Evolutionary conservation across 92 coral and sea anemone species (phyloP).

Genomic region (Epizoanthus illoricatus): DNA sequence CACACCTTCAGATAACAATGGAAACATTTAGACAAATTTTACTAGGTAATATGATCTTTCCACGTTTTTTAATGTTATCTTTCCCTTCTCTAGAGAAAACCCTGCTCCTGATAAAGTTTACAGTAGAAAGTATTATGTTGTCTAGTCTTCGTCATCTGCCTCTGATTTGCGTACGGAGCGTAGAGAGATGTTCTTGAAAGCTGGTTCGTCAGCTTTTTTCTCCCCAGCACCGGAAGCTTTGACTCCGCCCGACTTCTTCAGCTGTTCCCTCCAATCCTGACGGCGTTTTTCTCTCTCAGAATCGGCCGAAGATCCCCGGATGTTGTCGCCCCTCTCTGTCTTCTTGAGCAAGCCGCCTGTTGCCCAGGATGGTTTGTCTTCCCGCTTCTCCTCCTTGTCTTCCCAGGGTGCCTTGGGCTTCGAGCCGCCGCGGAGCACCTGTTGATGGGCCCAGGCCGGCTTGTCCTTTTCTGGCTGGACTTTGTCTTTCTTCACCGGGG

Average conservation of each 20-base stretch:
- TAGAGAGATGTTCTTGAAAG: conserved; percentile 38
- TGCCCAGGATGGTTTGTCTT: conserved; percentile 33
- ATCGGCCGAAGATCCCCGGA: conserved; percentile 41
- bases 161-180: conserved; percentile 43
- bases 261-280: conserved; percentile 84
- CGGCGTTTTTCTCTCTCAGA: conserved; percentile 59
- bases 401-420: conserved; percentile 48
- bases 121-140: neutral
- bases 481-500: conserved; percentile 40
- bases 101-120: neutral
- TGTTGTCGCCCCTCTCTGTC: conserved; percentile 38
- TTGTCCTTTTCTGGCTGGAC: conserved; percentile 37
- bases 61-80: neutral
- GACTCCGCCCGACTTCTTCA: conserved; percentile 56
- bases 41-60: too few relatives aligned
- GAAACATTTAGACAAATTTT: neutral
- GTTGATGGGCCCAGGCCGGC: conserved; percentile 47
- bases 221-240: conserved; percentile 12
- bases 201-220: conserved; percentile 22
- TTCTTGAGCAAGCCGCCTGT: conserved; percentile 27
- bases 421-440: conserved; percentile 31
- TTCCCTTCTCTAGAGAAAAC: conserved; percentile 26
- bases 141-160: conserved; percentile 37
- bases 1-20: neutral
- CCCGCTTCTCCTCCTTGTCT: conserved; percentile 48